A percentile compares a stretch with the other conserved stretches of the same genome.
Conservation (phyloP, 2,113 vertebrate species). For the Perca flavescens region DNA sequence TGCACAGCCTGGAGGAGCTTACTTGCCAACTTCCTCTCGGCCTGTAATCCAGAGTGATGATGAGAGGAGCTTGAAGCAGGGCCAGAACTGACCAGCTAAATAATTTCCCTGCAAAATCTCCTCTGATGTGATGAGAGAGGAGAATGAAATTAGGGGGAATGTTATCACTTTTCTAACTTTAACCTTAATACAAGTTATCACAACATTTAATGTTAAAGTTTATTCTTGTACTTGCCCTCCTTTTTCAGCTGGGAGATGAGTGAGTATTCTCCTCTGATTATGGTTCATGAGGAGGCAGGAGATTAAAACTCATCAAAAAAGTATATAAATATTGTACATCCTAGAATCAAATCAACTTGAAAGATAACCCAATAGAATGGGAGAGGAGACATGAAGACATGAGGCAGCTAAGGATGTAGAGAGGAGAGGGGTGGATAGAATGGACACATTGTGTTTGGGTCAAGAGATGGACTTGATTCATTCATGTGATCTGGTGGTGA, state of each 20-base stretch:
- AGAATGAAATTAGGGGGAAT: too few relatives aligned
- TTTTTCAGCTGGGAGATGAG: constrained; percentile 92
- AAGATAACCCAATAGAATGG: too few relatives aligned
- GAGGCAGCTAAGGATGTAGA: background rate
- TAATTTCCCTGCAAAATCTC: constrained; percentile 42
- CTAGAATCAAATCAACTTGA: too few relatives aligned
- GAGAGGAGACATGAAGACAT: background rate
- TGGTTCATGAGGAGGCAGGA: constrained; percentile 82
- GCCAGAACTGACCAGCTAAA: constrained; percentile 58
- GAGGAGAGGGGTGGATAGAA: constrained; percentile 23
- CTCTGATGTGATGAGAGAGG: constrained; percentile 34
- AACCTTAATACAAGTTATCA: background rate
- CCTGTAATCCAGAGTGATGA: constrained; percentile 58
- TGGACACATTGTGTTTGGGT: constrained; percentile 49
- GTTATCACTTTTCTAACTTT: background rate
- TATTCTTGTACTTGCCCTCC: constrained; percentile 79
- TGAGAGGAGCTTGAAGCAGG: constrained; percentile 41
- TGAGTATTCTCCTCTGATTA: constrained; percentile 94
- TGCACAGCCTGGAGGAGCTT: constrained; percentile 10
- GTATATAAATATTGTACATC: too few relatives aligned
- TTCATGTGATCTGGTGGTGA: constrained; percentile 25
- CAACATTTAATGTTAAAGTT: background rate
- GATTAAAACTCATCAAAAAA: too few relatives aligned
- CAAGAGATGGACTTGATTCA: constrained; percentile 40
- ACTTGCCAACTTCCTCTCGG: constrained; percentile 20